Conservation (phyloP, 2,113 vertebrate genomes). For the Hoplias malabaricus region DNA sequence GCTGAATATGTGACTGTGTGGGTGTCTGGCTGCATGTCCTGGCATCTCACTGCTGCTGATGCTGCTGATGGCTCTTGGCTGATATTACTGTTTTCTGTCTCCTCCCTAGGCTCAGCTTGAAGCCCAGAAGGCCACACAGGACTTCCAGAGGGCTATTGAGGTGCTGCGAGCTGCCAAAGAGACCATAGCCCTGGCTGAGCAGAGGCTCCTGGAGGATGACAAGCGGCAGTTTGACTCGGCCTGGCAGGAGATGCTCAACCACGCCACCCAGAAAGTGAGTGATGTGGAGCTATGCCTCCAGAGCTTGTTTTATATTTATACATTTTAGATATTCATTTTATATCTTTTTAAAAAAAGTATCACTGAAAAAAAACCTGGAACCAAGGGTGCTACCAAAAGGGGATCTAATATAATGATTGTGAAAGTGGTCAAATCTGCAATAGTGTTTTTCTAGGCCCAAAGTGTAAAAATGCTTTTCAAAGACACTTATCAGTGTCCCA, state of each 20-base stretch:
- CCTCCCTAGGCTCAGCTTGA: slow-evolving; percentile 58
- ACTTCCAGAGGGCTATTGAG: slow-evolving; percentile 93
- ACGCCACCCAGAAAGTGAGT: slow-evolving; percentile 90
- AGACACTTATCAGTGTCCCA: no score
- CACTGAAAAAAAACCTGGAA: no score
- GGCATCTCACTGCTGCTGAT: neutral
- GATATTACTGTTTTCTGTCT: neutral
- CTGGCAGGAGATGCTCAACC: slow-evolving; percentile 99
- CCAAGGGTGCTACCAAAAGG: no score
- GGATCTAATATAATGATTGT: no score
- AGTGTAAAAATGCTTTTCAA: no score
- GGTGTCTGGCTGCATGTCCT: slow-evolving; percentile 10
- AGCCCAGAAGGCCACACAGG: slow-evolving; percentile 92
- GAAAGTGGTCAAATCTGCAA: no score
- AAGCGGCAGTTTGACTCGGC: slow-evolving; percentile 94
- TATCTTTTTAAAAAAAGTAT: no score
- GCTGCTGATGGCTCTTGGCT: neutral
- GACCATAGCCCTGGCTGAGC: slow-evolving; percentile 92
- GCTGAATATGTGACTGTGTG: slow-evolving; percentile 8
- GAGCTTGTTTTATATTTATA: neutral
- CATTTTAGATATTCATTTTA: neutral
- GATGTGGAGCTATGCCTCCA: neutral
- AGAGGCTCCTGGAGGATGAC: slow-evolving; percentile 92
- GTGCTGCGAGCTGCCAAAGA: slow-evolving; percentile 94
- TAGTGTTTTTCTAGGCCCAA: no score